These are phyloP conservation scores for Cebidichthys violaceus DNA, from an alignment of 2,113 vertebrate genomes.

Conservation along the genomic window DNA sequence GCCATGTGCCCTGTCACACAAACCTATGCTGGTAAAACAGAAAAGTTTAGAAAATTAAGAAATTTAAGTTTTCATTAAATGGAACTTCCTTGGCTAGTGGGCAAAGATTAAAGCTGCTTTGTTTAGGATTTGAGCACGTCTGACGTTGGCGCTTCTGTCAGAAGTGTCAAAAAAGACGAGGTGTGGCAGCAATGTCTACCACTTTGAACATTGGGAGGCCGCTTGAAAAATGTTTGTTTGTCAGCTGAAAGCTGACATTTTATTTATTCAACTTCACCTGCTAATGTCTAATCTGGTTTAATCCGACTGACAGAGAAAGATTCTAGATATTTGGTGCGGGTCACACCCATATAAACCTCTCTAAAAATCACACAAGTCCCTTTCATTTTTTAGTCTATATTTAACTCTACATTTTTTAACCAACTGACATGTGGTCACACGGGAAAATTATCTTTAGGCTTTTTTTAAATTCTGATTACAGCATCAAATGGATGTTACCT, in stretches of 20 bases:
- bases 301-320: neutral
- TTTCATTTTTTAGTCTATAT: neutral
- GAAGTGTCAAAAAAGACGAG: neutral
- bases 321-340: neutral
- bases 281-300: neutral
- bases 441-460: neutral
- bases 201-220: neutral
- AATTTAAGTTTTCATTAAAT: neutral
- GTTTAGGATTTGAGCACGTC: neutral
- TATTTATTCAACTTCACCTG: neutral
- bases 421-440: no score
- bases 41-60: neutral
- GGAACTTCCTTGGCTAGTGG: neutral
- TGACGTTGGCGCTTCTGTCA: neutral
- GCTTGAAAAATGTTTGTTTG: neutral
- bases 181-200: neutral
- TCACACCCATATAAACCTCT: neutral
- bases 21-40: neutral
- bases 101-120: neutral
- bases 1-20: neutral
- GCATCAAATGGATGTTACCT: neutral
- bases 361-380: neutral
- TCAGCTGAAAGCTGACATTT: neutral
- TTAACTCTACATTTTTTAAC: no score
- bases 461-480: neutral